Evolutionary conservation across 2,113 vertebrate genomes (phyloP).

Genomic region (Saimiri boliviensis): DNA sequence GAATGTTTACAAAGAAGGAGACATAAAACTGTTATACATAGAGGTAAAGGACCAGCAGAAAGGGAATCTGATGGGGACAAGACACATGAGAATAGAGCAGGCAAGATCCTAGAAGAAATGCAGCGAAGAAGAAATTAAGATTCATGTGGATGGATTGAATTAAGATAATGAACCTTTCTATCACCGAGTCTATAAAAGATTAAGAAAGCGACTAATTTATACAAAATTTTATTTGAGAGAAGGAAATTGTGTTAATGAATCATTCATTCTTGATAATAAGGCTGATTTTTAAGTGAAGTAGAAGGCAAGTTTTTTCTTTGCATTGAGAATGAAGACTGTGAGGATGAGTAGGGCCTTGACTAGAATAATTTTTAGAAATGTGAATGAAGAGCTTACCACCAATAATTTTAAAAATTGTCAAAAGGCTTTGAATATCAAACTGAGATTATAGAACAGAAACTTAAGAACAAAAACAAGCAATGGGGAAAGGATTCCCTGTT

Average conservation of each 20-base stretch:
- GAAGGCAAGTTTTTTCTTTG: not conserved
- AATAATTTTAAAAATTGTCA: not conserved
- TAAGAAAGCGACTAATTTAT: not conserved
- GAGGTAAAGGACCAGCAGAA: not conserved
- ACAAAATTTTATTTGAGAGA: not conserved
- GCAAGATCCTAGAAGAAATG: not conserved
- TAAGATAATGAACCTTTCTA: not conserved
- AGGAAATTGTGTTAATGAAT: not conserved
- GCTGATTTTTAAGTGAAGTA: not conserved
- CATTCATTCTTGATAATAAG: not conserved
- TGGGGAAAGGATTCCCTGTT: too few species aligned
- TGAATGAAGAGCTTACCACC: not conserved
- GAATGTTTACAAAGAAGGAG: not conserved
- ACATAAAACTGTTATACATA: not conserved
- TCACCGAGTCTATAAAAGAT: not conserved
- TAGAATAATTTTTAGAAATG: not conserved
- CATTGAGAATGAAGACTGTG: not conserved
- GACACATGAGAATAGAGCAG: not conserved
- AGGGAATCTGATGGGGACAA: not conserved
- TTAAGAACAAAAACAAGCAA: not conserved
- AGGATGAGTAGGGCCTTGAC: not conserved
- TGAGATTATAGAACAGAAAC: not conserved
- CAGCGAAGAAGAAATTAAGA: not conserved
- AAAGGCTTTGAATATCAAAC: not conserved
- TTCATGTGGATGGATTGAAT: not conserved